Conservation (phyloP, 2,113 vertebrate species). For the Mobula hypostoma region DNA sequence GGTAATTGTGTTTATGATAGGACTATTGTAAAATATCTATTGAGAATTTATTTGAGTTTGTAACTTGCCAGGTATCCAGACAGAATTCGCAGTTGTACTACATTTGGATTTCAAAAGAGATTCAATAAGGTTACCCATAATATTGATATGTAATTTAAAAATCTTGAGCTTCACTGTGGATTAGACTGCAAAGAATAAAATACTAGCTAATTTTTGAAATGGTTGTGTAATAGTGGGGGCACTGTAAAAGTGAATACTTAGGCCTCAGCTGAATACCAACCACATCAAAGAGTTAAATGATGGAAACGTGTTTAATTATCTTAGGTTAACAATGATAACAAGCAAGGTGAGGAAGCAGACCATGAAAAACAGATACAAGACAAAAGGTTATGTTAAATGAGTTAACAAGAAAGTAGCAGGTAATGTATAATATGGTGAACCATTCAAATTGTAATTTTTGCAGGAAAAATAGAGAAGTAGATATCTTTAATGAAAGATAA, state of each 20-base stretch:
- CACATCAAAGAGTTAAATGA: not conserved
- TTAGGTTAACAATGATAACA: not conserved
- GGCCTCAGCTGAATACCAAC: not conserved
- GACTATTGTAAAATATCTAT: not conserved
- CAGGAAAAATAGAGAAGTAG: not conserved
- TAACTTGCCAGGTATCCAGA: not conserved
- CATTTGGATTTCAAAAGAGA: not conserved
- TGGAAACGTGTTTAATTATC: not conserved
- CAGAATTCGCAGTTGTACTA: not conserved
- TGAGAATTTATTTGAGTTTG: not conserved
- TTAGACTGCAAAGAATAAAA: not conserved
- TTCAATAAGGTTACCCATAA: not conserved
- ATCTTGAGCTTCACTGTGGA: too few relatives aligned
- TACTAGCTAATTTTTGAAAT: not conserved
- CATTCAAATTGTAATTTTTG: not conserved
- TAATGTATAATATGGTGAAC: not conserved
- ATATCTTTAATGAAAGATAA: not conserved
- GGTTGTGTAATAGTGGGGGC: not conserved
- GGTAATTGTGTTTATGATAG: not conserved
- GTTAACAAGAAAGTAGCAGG: not conserved
- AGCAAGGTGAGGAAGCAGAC: not conserved
- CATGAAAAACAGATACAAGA: not conserved
- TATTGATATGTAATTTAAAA: not conserved
- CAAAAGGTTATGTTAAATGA: not conserved
- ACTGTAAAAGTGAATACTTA: not conserved